Evolutionary conservation across 2,888 invertebrate genomes (phyloP), one percentile per base, ranked within the genome.

Genomic region (Cheilosia vernalis): DNA sequence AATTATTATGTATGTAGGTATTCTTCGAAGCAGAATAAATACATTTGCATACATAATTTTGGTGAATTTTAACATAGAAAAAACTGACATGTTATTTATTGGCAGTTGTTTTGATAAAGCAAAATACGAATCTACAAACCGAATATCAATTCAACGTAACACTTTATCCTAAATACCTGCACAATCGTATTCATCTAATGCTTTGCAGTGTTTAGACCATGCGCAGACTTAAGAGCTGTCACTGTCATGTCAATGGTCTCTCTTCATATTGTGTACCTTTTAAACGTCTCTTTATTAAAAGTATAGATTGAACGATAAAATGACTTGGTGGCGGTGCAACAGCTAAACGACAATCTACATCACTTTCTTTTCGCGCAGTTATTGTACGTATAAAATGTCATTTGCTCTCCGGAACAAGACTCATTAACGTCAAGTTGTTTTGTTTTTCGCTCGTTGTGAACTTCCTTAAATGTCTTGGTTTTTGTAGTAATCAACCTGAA

Each of bases 321-420:
- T 24, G 24, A 40, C 51, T 27, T 55, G 63, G 7, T 44, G 30
- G 33, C 3, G 33, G 30, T 21, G 24, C 7, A 30, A 47, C 9
- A 33, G 24, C 6, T 21, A 30, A 42, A 55, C 13, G 40, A 53
- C 27, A 55, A 44, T 19, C 4, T 30, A 73, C 51, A 24, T 58
- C 49, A 74, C 74, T 74, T 74, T 74, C 74, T 74, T 74, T 74
- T 74, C 17, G 24, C 33, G 15, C 33, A 49, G 9, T 24, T 47
- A 27, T 56, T 15, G 47, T 64, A n/a, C n/a, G n/a, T 63, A 73
- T 49, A 30, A 64, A 73, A 66, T 58, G 64, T 66, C 74, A 66
- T 58, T 56, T 74, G 73, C 63, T 33, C 44, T 40, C 7, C 51
- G 66, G 13, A 60, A 60, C 69, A 70, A 47, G 69, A 21, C 58